Percentiles rank a stretch among this genome's conserved stretches.
Conservation (phyloP, 2,888 invertebrate genomes). For the Ormyrus pomaceus region DNA sequence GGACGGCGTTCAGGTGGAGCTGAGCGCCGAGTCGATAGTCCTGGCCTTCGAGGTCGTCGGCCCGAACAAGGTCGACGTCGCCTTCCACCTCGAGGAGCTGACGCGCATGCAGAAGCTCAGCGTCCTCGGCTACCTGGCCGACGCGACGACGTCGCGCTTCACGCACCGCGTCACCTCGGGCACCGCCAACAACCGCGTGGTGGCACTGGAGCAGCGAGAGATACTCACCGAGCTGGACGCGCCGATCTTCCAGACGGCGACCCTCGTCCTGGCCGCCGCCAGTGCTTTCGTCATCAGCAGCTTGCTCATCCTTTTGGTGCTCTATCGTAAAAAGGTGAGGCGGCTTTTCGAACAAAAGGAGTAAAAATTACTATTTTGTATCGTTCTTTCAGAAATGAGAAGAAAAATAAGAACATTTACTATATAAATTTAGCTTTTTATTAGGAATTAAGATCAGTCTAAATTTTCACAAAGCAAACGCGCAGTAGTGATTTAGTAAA, state of each 20-base stretch:
- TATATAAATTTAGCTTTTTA: not conserved
- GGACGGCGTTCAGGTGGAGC: slow-evolving; percentile 67
- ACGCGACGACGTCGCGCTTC: slow-evolving; percentile 82
- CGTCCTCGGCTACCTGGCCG: slow-evolving; percentile 77
- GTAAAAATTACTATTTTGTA: too few species aligned
- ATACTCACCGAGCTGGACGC: slow-evolving; percentile 82
- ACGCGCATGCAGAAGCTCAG: slow-evolving; percentile 79
- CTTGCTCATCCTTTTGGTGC: slow-evolving; percentile 84
- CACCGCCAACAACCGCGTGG: slow-evolving; percentile 73
- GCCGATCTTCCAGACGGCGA: slow-evolving; percentile 84
- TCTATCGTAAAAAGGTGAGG: slow-evolving; percentile 81
- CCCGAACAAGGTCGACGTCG: slow-evolving; percentile 85
- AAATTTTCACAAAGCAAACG: too few species aligned
- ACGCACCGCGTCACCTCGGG: slow-evolving; percentile 77
- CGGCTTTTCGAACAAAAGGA: not conserved
- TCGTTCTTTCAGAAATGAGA: too few species aligned
- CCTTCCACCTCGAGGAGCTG: slow-evolving; percentile 87
- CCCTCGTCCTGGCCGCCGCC: slow-evolving; percentile 86
- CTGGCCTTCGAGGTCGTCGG: slow-evolving; percentile 80
- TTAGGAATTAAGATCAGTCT: too few species aligned
- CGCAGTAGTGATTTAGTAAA: too few species aligned
- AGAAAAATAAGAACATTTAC: too few species aligned
- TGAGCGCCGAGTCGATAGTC: slow-evolving; percentile 70
- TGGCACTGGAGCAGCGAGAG: slow-evolving; percentile 82
- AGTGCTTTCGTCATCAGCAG: slow-evolving; percentile 89